Evolutionary conservation across 2,888 invertebrate species (phyloP).

Genomic region (Itoplectis maculator): DNA sequence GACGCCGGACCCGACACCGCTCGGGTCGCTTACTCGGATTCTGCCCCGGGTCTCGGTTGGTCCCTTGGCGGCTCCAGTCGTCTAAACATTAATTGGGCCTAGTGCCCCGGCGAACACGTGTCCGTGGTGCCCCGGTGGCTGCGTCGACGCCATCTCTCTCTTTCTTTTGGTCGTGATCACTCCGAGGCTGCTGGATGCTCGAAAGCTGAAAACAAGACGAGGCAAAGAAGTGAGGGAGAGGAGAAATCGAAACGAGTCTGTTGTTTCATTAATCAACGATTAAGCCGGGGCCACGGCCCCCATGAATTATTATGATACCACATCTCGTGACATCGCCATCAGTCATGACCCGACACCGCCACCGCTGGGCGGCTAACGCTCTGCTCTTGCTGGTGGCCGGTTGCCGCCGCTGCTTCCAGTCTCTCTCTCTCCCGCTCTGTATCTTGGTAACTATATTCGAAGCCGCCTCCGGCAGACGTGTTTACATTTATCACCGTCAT

Average conservation of each 20-base stretch:
- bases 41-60: too few species aligned
- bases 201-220: slow-evolving; percentile 44
- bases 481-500: slow-evolving; percentile 84
- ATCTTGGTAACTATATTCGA: slow-evolving; percentile 69
- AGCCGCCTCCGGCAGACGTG: slow-evolving; percentile 77
- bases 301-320: slow-evolving; percentile 84
- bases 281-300: slow-evolving; percentile 81
- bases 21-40: too few species aligned
- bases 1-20: slow-evolving; percentile 31
- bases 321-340: slow-evolving; percentile 84
- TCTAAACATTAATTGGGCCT: slow-evolving; percentile 81
- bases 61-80: slow-evolving; percentile 70
- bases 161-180: too few species aligned
- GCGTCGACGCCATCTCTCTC: too few species aligned
- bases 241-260: slow-evolving; percentile 78
- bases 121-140: slow-evolving; percentile 75
- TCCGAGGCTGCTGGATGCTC: too few species aligned
- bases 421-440: slow-evolving; percentile 22
- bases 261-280: slow-evolving; percentile 84
- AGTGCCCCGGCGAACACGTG: slow-evolving; percentile 81
- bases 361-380: slow-evolving; percentile 63
- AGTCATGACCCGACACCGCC: slow-evolving; percentile 80
- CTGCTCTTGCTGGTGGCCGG: too few species aligned
- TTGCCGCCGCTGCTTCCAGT: slow-evolving; percentile 63
- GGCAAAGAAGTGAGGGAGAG: slow-evolving; percentile 68